Conservation (phyloP, 2,113 vertebrate species). For the Nipponia nippon region DNA sequence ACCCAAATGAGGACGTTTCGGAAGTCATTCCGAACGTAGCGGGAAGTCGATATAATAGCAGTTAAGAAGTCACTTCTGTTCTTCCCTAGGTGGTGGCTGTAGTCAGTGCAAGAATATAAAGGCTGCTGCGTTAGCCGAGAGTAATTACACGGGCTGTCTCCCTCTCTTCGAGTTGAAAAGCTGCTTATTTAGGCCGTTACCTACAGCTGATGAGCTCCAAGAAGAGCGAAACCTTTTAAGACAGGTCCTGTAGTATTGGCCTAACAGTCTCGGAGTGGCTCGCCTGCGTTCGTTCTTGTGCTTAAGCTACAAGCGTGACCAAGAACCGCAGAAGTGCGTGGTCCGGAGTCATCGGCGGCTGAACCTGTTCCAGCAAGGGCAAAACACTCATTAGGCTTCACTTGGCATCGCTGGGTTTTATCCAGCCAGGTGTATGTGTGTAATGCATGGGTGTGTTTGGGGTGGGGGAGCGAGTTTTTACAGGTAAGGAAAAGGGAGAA, state of each 20-base stretch:
- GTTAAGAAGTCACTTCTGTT: too few species aligned
- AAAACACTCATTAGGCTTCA: not conserved
- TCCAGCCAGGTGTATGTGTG: not conserved
- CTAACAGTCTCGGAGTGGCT: not conserved
- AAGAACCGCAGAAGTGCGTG: accelerated
- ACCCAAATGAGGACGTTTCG: accelerated
- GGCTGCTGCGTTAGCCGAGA: not conserved
- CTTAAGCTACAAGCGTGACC: not conserved
- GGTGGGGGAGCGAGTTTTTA: not conserved
- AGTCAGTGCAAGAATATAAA: not conserved
- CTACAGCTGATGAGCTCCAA: not conserved
- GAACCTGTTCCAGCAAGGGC: not conserved
- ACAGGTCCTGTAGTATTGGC: conserved; percentile 72
- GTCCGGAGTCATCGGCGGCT: not conserved
- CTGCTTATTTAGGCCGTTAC: not conserved
- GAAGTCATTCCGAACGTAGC: accelerated
- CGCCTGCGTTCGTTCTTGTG: accelerated
- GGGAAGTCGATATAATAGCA: accelerated
- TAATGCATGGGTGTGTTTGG: accelerated
- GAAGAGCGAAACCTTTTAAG: conserved; percentile 42
- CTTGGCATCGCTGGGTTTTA: accelerated
- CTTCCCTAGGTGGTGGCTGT: too few species aligned
- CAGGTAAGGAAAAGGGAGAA: not conserved
- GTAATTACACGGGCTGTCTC: not conserved
- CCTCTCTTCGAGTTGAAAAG: too few species aligned